Evolutionary conservation across 2,797 vertebrate genomes (phyloP), one percentile per base, ranked within the genome.

Genomic region (Dallia pectoralis): DNA sequence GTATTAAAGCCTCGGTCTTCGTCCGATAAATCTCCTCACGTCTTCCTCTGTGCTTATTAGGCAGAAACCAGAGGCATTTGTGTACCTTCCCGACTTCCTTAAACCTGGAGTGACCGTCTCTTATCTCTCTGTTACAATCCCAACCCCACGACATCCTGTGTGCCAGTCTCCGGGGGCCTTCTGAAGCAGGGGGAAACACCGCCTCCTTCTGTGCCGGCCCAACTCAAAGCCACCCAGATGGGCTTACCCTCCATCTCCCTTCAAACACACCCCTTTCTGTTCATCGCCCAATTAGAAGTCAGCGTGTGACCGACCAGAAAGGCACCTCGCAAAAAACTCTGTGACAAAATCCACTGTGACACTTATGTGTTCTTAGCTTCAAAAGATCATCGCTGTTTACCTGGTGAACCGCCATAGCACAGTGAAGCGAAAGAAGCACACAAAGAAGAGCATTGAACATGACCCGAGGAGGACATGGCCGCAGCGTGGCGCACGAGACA

Each of bases 221-320:
- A 61, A 81, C 84, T 82, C 85, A 84, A 87, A 82, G 85, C 85
- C 84, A 74, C 80, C 77, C 86, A 89, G 87, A 86, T 89, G 83
- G 87, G 81, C 82, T 78, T 48, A 72, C 22, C 77, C 36, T 48
- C 72, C 27, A 79, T 74, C 69, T 69, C 70, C 68, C 77, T 73
- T 12, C 65, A 40, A 59, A 53, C 51, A 74, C 69, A 79, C 65
- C 2, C 63, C 66, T 70, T 74, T 77, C 75, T 72, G 79, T 77
- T 73, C 68, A 73, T 67, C 77, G 82, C 81, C 82, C 81, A 82
- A 81, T 59, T 77, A 59, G n/a, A 73, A 77, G 77, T 83, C 75
- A 74, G 51, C 5, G 30, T 32, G 25, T 16, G 40, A 40, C 36
- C 36, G 36, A 7, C 22, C 19, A 30, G 19, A 18, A 62, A 12